Evolutionary conservation across 2,113 vertebrate genomes (phyloP).

Genomic region (Odontesthes bonariensis): DNA sequence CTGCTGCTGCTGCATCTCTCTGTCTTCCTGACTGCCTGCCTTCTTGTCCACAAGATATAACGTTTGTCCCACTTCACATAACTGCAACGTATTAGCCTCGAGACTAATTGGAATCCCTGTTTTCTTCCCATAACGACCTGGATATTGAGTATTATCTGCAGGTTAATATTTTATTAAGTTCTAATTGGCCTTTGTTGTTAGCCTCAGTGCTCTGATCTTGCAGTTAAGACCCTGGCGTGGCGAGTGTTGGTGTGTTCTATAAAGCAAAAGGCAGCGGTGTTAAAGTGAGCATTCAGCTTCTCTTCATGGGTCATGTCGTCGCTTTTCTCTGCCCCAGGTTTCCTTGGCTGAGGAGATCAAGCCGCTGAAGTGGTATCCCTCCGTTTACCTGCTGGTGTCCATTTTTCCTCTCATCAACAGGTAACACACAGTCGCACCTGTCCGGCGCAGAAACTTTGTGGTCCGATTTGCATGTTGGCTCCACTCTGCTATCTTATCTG

Average conservation of each 20-base stretch:
- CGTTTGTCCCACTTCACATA: conserved; percentile 58
- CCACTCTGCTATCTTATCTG: conserved; percentile 65
- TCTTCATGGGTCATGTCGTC: conserved; percentile 27
- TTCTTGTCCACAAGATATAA: conserved; percentile 51
- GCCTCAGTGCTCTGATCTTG: conserved; percentile 48
- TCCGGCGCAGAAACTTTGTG: conserved; percentile 24
- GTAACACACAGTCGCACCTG: conserved; percentile 71
- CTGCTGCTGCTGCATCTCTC: conserved; percentile 50
- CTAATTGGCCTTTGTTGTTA: conserved; percentile 76
- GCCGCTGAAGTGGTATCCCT: conserved; percentile 85
- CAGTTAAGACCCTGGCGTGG: conserved; percentile 36
- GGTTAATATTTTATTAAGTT: conserved; percentile 78
- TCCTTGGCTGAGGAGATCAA: conserved; percentile 83
- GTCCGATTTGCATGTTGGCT: conserved; percentile 66
- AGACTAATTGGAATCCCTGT: conserved; percentile 68
- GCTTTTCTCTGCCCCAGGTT: conserved; percentile 73
- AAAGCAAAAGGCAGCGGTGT: background rate
- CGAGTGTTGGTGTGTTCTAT: conserved; percentile 2
- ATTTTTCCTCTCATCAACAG: conserved; percentile 87
- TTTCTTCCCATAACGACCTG: conserved; percentile 63
- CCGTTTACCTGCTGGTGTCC: conserved; percentile 84
- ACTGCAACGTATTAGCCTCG: conserved; percentile 50
- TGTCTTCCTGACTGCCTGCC: conserved; percentile 44
- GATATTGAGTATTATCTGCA: conserved; percentile 74
- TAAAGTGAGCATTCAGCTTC: conserved; percentile 23